Base-by-base conservation (phyloP, 2,113 vertebrate species). In the Psophia crepitans region DNA sequence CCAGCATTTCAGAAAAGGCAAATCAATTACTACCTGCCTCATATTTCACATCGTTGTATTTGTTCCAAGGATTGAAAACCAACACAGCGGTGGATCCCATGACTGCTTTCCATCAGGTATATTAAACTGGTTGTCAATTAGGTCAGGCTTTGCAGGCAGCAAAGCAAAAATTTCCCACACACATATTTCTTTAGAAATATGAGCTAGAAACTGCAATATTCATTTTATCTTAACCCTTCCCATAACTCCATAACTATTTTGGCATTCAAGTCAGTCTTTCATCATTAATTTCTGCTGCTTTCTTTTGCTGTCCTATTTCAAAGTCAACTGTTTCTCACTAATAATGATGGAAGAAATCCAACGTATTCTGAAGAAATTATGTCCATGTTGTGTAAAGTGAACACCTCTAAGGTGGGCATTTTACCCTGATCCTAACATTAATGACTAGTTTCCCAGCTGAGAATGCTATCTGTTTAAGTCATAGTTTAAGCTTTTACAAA, bases 21-120 rank as follows among this genome's bases (percentile, higher is more conserved):
- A 95, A 96, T 89, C 87, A 94, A 51, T 95, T 81, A 51, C 24
- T 82, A 68, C 57, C 87, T 94, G 77, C 51, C 65, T 91, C 73
- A 24, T 75, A 71, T 96, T 91, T 91, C 93, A 78, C 78, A 90
- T 43, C 80, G 51, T 53, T 66, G 76, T 74, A 49, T 74, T 70
- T 74, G 56, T 77, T 95, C 80, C 83, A 93, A 70, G 83, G 80
- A 77, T 15, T 89, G 83, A 88, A 75, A 84, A 95, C 79, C 78
- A 86, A 77, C 76, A 80, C 91, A 90, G 93, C 30, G 18, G 41
- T 56, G 73, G 64, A 84, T 84, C 73, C 78, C 86, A 53, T 28
- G 64, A 84, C 92, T 93, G 56, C 77, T 81, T 94, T 75, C 81
- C 87, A 70, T 82, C 90, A 91, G 74, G 77, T 84, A 7, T 54